A percentile compares a stretch with the other conserved stretches of the same genome.
Conservation (phyloP, 2,888 invertebrate genomes). For the Perizoma flavofasciatum region DNA sequence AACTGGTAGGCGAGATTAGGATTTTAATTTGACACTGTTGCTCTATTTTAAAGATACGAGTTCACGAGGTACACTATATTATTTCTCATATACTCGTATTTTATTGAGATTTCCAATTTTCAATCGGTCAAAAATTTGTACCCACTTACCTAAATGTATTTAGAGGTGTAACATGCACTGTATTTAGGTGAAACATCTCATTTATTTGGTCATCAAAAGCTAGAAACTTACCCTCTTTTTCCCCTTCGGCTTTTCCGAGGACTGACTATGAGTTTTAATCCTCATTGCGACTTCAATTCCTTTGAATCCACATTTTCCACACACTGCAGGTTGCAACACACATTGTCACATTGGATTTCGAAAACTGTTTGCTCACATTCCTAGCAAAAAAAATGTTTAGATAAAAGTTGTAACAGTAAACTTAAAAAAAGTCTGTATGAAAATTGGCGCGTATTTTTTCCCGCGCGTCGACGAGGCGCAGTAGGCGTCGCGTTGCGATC, state of each 20-base stretch:
- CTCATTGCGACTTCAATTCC: conserved; percentile 51
- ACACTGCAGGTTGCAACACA: conserved; percentile 25
- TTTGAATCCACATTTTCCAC: conserved; percentile 32
- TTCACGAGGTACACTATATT: no score
- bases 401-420: conserved; percentile 5
- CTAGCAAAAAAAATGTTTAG: conserved; percentile 26
- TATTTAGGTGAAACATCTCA: no score
- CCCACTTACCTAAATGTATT: no score
- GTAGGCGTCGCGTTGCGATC: conserved; percentile 68
- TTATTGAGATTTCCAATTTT: no score
- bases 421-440: conserved; percentile 27
- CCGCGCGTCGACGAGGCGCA: conserved; percentile 42
- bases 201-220: no score
- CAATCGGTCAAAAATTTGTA: no score
- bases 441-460: conserved; percentile 46
- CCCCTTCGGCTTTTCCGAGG: conserved; percentile 65
- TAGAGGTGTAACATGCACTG: no score
- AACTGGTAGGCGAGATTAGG: no score
- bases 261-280: conserved; percentile 56
- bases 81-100: no score
- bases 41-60: no score
- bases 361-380: conserved; percentile 28
- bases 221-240: conserved; percentile 68
- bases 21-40: no score
- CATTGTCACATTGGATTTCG: conserved; percentile 29